Evolutionary conservation across 2,797 vertebrate species (phyloP).

Genomic region (Poecilia velifera): DNA sequence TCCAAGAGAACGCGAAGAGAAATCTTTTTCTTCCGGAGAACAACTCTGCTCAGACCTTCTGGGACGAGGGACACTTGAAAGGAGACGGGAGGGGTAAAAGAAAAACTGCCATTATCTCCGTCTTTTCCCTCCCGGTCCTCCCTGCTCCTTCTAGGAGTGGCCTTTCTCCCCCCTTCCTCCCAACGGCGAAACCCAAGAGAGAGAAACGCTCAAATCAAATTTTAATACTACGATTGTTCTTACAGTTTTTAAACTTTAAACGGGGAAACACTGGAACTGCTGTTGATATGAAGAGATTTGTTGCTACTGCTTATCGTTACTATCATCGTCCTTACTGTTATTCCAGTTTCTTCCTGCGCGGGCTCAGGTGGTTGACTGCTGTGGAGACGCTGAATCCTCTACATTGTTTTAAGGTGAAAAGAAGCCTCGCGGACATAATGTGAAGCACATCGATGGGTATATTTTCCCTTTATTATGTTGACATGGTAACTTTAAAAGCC

Average conservation of each 20-base stretch:
- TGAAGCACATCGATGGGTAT: slow-evolving; percentile 59
- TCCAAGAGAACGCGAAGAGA: slow-evolving; percentile 37
- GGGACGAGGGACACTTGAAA: slow-evolving; percentile 44
- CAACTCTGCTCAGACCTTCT: slow-evolving; percentile 65
- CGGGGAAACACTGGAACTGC: slow-evolving; percentile 76
- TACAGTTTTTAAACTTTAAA: slow-evolving; percentile 85
- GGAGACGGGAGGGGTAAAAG: slow-evolving; percentile 67
- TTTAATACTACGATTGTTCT: slow-evolving; percentile 86
- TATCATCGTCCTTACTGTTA: slow-evolving; percentile 84
- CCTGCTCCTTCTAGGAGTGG: slow-evolving; percentile 59
- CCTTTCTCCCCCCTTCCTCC: slow-evolving; percentile 47
- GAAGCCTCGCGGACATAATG: slow-evolving; percentile 49
- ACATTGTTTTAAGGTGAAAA: slow-evolving; percentile 40
- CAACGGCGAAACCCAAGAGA: slow-evolving; percentile 45
- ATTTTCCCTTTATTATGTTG: slow-evolving; percentile 2
- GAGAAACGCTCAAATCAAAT: slow-evolving; percentile 76
- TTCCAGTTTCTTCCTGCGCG: slow-evolving; percentile 43
- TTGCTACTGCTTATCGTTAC: slow-evolving; percentile 76
- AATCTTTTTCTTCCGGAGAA: slow-evolving; percentile 53
- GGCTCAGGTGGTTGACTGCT: not conserved
- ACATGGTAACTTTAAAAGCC: slow-evolving; percentile 18
- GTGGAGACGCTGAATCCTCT: slow-evolving; percentile 33
- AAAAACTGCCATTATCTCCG: slow-evolving; percentile 78
- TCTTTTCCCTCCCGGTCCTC: slow-evolving; percentile 73
- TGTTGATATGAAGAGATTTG: slow-evolving; percentile 80